Base-by-base conservation (phyloP, 2,888 invertebrate species). In the Leucophenga maculata region DNA sequence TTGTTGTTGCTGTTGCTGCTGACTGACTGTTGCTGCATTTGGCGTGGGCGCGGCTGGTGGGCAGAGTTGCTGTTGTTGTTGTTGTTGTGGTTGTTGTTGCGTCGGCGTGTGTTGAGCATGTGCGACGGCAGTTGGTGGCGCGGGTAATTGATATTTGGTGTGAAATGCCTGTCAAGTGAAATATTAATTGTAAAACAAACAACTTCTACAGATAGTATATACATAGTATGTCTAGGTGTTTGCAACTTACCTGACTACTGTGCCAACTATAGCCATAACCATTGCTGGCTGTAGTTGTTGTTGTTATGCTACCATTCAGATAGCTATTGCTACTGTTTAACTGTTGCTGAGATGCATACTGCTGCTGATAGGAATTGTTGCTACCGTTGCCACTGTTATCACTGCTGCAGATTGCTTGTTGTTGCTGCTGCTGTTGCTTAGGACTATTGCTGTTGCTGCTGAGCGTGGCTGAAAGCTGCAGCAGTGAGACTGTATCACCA, bases 211-310 rank as follows among this genome's bases (percentile, higher is more conserved):
- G n/a, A n/a, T n/a, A n/a, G n/a, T n/a, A n/a, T n/a, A n/a, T n/a
- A n/a, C n/a, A n/a, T n/a, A n/a, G n/a, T n/a, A n/a, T n/a, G n/a
- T n/a, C n/a, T n/a, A n/a, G n/a, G n/a, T n/a, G n/a, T n/a, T n/a
- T 59, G 32, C 54, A 67, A 73, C 87, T 87, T 76, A 88, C 89
- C 88, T 89, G 88, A 80, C 85, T 85, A 78, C 82, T 86, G 71
- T 86, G 88, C 88, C 88, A 89, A 77, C 85, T 87, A 78, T 87
- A 87, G 76, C 83, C 84, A 72, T 87, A 87, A 72, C 77, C 73
- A 69, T 73, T 74, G 8, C 46, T 22, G 3, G 62, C 22, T 13
- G 62, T 46, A 6, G 22, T 64, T 48, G 62, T 64, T 48, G 62
- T 64, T 16, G 62, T 22, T 14, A n/a, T n/a, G 72, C 64, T 74